Evolutionary conservation across 2,888 invertebrate species (phyloP).

Genomic region (Parnassius apollo): DNA sequence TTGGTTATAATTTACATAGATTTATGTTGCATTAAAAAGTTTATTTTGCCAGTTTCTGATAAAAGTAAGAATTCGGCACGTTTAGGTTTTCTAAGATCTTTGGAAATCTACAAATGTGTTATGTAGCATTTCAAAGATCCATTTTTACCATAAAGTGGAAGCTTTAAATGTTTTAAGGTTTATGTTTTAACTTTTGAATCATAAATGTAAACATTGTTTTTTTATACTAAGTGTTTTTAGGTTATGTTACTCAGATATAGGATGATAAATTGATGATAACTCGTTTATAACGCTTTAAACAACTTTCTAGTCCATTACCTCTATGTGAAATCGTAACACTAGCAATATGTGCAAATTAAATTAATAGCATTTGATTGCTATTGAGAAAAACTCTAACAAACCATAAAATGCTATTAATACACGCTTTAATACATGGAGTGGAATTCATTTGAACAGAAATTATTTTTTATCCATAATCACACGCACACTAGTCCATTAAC

Average conservation of each 20-base stretch:
- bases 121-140: no score
- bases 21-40: no score
- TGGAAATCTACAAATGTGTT: no score
- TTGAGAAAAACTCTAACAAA: slow-evolving; percentile 2
- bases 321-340: slow-evolving; percentile 18
- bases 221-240: no score
- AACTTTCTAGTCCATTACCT: slow-evolving; percentile 35
- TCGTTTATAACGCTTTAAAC: slow-evolving; percentile 31
- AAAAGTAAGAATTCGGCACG: no score
- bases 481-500: slow-evolving; percentile 22
- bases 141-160: neutral
- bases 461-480: slow-evolving; percentile 13
- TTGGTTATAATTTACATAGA: no score
- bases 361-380: slow-evolving; percentile 13
- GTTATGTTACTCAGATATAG: slow-evolving; percentile 15
- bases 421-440: slow-evolving; percentile 10
- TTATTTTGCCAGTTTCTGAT: no score
- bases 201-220: no score
- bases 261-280: slow-evolving; percentile 31
- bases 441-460: slow-evolving; percentile 27
- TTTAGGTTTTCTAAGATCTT: no score
- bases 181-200: no score
- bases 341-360: slow-evolving; percentile 17
- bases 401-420: slow-evolving; percentile 1
- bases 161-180: neutral